phyloP scores from a whole-genome alignment of 2,888 invertebrate genomes.

The Synergus umbraculus region DNA sequence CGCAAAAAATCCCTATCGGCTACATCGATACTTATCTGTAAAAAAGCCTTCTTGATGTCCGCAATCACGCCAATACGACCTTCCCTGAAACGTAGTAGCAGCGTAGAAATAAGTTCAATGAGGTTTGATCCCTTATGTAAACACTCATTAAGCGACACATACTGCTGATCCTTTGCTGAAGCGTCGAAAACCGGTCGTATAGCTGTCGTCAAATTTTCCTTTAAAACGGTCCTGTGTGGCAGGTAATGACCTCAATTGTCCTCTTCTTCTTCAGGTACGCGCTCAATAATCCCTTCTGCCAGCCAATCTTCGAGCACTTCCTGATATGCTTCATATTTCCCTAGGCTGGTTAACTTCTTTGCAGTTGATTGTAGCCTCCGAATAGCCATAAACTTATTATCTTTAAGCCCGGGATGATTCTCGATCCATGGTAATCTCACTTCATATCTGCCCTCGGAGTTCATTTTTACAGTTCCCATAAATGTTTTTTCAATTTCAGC shows the following conservation, averaged over 20 bases:
- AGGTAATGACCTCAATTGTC: constrained; percentile 43
- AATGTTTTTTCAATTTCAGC: too few relatives aligned
- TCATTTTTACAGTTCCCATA: too few relatives aligned
- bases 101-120: constrained; percentile 54
- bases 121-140: constrained; percentile 55
- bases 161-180: constrained; percentile 56
- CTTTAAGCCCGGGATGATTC: too few relatives aligned
- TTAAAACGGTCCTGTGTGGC: constrained; percentile 53
- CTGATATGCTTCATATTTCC: constrained; percentile 57
- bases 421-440: constrained; percentile 66
- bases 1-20: constrained; percentile 54
- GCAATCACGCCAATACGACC: constrained; percentile 50
- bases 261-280: constrained; percentile 50
- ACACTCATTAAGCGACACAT: constrained; percentile 59
- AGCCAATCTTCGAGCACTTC: constrained; percentile 60
- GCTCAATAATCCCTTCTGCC: constrained; percentile 59
- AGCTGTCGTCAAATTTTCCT: constrained; percentile 51
- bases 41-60: constrained; percentile 55
- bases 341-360: too few relatives aligned
- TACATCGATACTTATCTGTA: constrained; percentile 51
- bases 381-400: too few relatives aligned
- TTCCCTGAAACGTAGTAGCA: constrained; percentile 53
- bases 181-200: constrained; percentile 61
- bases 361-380: too few relatives aligned
- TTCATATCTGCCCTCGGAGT: constrained; percentile 66